phyloP scores from a whole-genome alignment of 2,888 invertebrate species.

The Xanthostigma xanthostigma region DNA sequence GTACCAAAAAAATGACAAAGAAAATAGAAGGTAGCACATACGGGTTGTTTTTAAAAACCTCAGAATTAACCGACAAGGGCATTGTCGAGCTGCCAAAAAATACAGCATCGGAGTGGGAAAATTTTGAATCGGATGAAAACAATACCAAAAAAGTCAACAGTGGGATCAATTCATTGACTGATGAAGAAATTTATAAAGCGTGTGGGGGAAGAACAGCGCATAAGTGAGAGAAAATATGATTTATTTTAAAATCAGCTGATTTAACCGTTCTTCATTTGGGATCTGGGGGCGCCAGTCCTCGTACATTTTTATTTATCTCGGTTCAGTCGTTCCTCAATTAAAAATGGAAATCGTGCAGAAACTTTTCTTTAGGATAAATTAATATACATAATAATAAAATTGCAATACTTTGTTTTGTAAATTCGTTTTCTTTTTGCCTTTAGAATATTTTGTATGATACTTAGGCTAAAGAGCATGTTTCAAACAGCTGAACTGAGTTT shows the following conservation, averaged over 20 bases:
- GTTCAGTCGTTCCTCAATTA: too few relatives aligned
- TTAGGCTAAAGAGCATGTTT: too few relatives aligned
- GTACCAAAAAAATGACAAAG: conserved; percentile 23
- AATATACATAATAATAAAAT: too few relatives aligned
- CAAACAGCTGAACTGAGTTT: too few relatives aligned
- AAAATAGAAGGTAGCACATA: conserved; percentile 15
- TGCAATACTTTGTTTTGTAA: too few relatives aligned
- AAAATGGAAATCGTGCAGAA: too few relatives aligned
- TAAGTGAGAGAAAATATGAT: conserved; percentile 37
- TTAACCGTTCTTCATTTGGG: too few relatives aligned
- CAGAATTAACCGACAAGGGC: conserved; percentile 27
- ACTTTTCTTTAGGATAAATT: too few relatives aligned
- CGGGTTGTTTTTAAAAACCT: conserved; percentile 32
- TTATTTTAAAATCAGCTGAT: too few relatives aligned
- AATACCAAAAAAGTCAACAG: conserved; percentile 13
- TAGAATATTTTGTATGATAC: too few relatives aligned
- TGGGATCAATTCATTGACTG: conserved; percentile 33
- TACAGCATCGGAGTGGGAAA: conserved; percentile 10
- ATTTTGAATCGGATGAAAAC: conserved; percentile 10
- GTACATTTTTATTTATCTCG: too few relatives aligned
- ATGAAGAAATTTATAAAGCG: conserved; percentile 64
- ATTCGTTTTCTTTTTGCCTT: too few relatives aligned
- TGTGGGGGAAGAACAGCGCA: conserved; percentile 75
- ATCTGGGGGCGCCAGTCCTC: background rate
- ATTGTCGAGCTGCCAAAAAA: conserved; percentile 20